phyloP scores from a whole-genome alignment of 2,797 vertebrate genomes.

The Podargus strigoides region DNA sequence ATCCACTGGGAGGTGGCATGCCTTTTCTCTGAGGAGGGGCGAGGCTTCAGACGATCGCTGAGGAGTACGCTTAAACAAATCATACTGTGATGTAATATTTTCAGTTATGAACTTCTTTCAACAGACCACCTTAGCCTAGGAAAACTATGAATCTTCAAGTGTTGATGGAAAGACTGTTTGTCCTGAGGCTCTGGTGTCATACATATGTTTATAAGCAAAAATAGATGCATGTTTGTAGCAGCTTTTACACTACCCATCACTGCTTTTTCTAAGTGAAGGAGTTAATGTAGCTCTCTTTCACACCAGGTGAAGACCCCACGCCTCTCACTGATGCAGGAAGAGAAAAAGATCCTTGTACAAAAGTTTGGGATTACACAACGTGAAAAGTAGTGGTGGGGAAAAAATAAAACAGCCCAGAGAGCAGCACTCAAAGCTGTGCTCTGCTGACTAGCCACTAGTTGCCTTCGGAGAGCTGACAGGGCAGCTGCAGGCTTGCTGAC shows the following conservation, averaged over 20 bases:
- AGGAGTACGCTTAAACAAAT: background rate
- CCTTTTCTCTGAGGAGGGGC: background rate
- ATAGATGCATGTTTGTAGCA: background rate
- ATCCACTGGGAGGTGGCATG: background rate
- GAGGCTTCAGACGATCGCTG: background rate
- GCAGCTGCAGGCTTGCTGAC: background rate
- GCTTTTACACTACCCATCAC: background rate
- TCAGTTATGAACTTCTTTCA: background rate
- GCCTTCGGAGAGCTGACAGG: background rate
- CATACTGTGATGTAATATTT: background rate
- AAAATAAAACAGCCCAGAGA: background rate
- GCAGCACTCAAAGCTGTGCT: background rate
- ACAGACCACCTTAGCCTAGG: background rate
- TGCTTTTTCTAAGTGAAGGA: background rate
- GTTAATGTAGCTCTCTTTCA: background rate
- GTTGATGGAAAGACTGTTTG: background rate
- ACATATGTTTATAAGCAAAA: background rate
- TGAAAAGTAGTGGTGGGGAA: background rate
- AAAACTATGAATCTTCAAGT: background rate
- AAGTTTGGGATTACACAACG: background rate
- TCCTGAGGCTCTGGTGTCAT: background rate
- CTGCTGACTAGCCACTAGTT: background rate
- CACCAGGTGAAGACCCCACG: background rate
- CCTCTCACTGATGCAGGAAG: background rate
- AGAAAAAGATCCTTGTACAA: background rate